Evolutionary conservation across 23 tunicate genomes (phyloP), one percentile per base, ranked within the genome.

Genomic region (Corella eumyota): DNA sequence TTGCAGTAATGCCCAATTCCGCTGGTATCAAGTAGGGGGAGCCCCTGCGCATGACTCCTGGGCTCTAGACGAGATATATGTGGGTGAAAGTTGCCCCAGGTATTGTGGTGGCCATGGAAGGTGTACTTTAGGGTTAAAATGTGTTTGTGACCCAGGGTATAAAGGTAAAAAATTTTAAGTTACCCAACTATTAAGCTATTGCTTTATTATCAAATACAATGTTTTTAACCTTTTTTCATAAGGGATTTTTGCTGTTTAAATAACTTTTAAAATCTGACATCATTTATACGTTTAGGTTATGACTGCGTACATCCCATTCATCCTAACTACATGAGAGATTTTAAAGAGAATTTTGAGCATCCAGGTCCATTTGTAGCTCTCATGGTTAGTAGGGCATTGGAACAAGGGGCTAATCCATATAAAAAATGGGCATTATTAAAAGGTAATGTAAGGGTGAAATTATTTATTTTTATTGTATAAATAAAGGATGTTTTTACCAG

Each of bases 41-140:
- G 70, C 86, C 6, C 49, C 80, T 3, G 55, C 33, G 30, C 28
- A 31, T 26, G 27, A 44, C 13, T 69, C 93, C 6, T 85, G 95
- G 95, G 85, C 95, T 0, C 58, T 86, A 24, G 95, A 77, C 68
- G 76, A 77, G n/a, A 37, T 86, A 23, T 86, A 77, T 54, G 72
- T 86, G 33, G 95, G 95, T 1, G 80, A 78, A 40, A 72, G 75
- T 3, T 86, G 95, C 40, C 95, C 95, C 20, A 45, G 58, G 34
- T 58, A 63, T 27, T 86, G 95, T 50, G 45, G 67, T 13, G 95
- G 95, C 20, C 95, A 86, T 54, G 95, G 95, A 31, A 28, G 22
- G 3, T 86, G 95, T 54, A 35, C 32, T 28, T 45, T 21, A 4
- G 75, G 78, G 2, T 70, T 48, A 21, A 37, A 28, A 34, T 86